phyloP scores from a whole-genome alignment of 2,113 vertebrate species.

The Bubo scandiacus region DNA sequence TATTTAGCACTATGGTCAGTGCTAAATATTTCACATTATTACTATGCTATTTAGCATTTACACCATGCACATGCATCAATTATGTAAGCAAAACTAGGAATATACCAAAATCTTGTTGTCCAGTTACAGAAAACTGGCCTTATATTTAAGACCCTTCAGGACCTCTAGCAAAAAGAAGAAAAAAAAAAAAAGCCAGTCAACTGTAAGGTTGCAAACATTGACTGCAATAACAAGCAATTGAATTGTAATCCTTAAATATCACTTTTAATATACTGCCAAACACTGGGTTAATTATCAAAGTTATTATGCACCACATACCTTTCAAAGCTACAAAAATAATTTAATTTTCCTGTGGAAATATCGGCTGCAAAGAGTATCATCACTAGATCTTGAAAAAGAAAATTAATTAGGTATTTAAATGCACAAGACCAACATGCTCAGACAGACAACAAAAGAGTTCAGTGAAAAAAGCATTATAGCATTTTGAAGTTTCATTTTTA shows the following conservation, averaged over 20 bases:
- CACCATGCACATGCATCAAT: background rate
- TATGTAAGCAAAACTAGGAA: background rate
- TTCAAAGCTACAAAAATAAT: conserved; percentile 20
- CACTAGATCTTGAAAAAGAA: background rate
- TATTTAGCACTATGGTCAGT: background rate
- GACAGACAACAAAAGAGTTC: background rate
- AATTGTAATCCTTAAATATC: conserved; percentile 22
- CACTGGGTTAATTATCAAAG: conserved; percentile 34
- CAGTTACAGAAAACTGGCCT: background rate
- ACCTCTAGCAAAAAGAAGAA: background rate
- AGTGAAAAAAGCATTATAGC: background rate
- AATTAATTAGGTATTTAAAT: conserved; percentile 5
- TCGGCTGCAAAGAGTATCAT: background rate
- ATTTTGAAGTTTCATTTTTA: background rate
- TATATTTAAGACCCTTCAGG: background rate
- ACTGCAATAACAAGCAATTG: background rate
- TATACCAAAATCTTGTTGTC: background rate
- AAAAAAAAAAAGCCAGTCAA: background rate
- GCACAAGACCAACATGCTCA: background rate
- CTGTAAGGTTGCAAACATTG: background rate
- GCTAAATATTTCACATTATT: background rate
- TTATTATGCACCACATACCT: conserved; percentile 9
- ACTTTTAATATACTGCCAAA: background rate
- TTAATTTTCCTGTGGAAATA: conserved; percentile 42
- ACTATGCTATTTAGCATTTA: background rate